Base-by-base conservation (phyloP, 2,797 vertebrate species). In the Peromyscus eremicus region DNA sequence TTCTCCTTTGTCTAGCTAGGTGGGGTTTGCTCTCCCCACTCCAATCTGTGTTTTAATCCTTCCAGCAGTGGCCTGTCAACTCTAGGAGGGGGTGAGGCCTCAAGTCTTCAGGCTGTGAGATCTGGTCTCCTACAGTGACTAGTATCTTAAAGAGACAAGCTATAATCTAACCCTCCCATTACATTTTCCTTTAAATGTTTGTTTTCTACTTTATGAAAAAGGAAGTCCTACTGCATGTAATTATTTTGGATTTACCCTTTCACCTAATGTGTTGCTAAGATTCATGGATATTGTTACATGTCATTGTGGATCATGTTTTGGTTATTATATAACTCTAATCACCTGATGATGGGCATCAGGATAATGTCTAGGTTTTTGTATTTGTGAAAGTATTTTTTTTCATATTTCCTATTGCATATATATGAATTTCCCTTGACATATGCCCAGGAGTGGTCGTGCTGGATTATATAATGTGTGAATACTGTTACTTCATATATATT, bases 301-400 rank as follows among this genome's bases (percentile, higher is more conserved):
- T 46, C 27, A 84, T 21, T 43, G 60, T 1, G 0, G 40, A 25
- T 17, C 60, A 64, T 66, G 40, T 32, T 84, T 29, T 9, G 34
- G 34, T 17, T 86, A 46, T 27, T 17, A 55, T 5, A 71, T 21
- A 40, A 14, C 13, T 14, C 55, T 60, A 77, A 46, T 94, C 77
- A 71, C 86, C 88, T 76, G 37, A 37, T 60, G 34, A 43, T 29
- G 34, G 71, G 40, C 27, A 88, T 21, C 55, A 55, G 40, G 37
- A 52, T 52, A 60, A 71, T 76, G 92, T 81, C 37, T n/a, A 84
- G 92, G 19, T 46, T 91, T 96, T 57, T 92, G 80, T 83, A 86
- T 66, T 17, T 84, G 75, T 68, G 34, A 55, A 91, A 77, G 32
- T 60, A 68, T 57, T 84, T 76, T 83, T 57, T 87, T 25, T 89